Evolutionary conservation across 1,140 invertebrate genomes (phyloP).

Genomic region (Sitodiplosis mosellana): DNA sequence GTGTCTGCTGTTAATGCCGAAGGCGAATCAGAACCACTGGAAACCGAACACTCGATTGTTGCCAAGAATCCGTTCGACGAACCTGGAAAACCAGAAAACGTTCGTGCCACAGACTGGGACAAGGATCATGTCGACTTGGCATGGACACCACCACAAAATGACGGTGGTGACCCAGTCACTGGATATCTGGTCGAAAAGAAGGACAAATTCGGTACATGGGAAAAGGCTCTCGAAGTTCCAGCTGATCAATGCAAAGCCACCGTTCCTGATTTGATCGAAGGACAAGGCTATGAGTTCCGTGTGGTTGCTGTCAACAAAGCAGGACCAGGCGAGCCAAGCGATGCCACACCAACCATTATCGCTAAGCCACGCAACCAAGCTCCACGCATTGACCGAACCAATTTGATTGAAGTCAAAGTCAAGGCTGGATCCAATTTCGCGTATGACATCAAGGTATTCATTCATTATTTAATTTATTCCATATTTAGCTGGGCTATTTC

Average conservation of each 20-base stretch:
- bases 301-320: conserved; percentile 83
- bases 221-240: conserved; percentile 42
- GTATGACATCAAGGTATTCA: conserved; percentile 39
- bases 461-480: too few species aligned
- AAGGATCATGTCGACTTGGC: conserved; percentile 83
- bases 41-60: conserved; percentile 64
- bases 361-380: conserved; percentile 89
- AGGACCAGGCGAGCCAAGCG: conserved; percentile 84
- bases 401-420: conserved; percentile 68
- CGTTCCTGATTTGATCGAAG: conserved; percentile 78
- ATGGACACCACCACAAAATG: conserved; percentile 61
- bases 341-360: conserved; percentile 80
- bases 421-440: conserved; percentile 68
- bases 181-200: conserved; percentile 84
- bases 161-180: conserved; percentile 74
- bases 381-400: conserved; percentile 73
- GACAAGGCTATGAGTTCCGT: conserved; percentile 78
- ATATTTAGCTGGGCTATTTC: too few species aligned
- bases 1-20: conserved; percentile 91
- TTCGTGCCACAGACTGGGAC: conserved; percentile 89
- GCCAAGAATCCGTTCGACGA: conserved; percentile 96
- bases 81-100: conserved; percentile 78
- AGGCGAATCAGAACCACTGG: conserved; percentile 88
- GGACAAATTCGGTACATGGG: conserved; percentile 89
- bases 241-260: conserved; percentile 61